Conservation (phyloP, 2,797 vertebrate genomes). For the Trichosurus vulpecula region DNA sequence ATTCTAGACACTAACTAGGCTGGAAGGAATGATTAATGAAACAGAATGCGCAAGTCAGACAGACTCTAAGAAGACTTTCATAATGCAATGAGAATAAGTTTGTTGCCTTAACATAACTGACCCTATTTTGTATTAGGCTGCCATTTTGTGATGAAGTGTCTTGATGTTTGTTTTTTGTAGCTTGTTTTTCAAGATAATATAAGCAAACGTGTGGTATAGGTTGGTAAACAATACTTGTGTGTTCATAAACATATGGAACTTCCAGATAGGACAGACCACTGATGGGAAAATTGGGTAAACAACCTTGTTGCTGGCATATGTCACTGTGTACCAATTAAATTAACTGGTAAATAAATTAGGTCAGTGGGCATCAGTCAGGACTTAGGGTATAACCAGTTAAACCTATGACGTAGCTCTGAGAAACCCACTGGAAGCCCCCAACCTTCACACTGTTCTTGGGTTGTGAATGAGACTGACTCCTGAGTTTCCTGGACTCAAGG, state of each 20-base stretch:
- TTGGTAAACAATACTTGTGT: not conserved
- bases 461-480: not conserved
- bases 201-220: not conserved
- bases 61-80: not conserved
- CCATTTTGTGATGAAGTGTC: not conserved
- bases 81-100: not conserved
- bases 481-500: not conserved
- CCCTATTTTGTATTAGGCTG: not conserved
- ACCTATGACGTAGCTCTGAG: not conserved
- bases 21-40: not conserved
- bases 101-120: not conserved
- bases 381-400: not conserved
- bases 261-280: not conserved
- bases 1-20: not conserved
- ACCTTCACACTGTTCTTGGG: not conserved
- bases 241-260: not conserved
- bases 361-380: not conserved
- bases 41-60: not conserved
- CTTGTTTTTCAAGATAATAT: not conserved
- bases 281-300: not conserved
- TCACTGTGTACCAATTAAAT: not conserved
- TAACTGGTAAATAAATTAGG: not conserved
- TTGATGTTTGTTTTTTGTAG: not conserved
- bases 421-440: not conserved
- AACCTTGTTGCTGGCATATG: not conserved